Evolutionary conservation across 2,888 invertebrate species (phyloP).

Genomic region (Colostygia pectinataria): DNA sequence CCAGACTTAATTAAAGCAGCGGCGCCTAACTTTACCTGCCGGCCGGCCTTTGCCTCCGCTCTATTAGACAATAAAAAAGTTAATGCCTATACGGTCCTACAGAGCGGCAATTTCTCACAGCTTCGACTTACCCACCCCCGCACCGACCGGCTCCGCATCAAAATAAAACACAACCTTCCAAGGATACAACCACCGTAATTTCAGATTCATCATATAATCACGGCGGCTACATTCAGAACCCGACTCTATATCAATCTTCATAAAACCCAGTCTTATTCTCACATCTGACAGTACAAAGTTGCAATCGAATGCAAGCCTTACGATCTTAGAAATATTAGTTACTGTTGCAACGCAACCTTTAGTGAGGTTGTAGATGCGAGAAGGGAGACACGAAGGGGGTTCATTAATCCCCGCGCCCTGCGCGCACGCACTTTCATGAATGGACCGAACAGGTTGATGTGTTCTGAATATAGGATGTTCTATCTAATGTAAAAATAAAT

Average conservation of each 20-base stretch:
- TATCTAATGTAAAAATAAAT: conserved; percentile 31
- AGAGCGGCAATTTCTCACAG: conserved; percentile 78
- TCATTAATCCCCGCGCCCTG: conserved; percentile 83
- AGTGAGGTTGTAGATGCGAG: conserved; percentile 58
- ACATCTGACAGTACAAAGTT: conserved; percentile 18
- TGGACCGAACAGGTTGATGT: conserved; percentile 82
- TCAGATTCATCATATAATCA: conserved; percentile 56
- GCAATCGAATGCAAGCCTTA: conserved; percentile 42
- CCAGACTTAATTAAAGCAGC: conserved; percentile 73
- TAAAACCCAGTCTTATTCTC: conserved; percentile 6
- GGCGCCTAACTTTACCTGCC: conserved; percentile 79
- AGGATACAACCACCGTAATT: conserved; percentile 80
- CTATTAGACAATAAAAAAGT: conserved; percentile 80
- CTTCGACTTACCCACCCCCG: conserved; percentile 46
- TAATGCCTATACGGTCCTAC: conserved; percentile 71
- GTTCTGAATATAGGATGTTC: conserved; percentile 66
- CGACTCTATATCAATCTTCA: conserved; percentile 38
- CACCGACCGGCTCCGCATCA: conserved; percentile 48
- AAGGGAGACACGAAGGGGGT: conserved; percentile 66
- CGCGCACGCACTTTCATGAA: conserved; percentile 83
- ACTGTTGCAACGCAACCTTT: conserved; percentile 36
- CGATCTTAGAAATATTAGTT: conserved; percentile 38
- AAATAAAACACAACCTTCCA: conserved; percentile 81
- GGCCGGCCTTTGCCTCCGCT: conserved; percentile 72
- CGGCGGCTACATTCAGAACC: conserved; percentile 42